Base-by-base conservation (phyloP, 2,113 vertebrate genomes). In the Megalops atlanticus region DNA sequence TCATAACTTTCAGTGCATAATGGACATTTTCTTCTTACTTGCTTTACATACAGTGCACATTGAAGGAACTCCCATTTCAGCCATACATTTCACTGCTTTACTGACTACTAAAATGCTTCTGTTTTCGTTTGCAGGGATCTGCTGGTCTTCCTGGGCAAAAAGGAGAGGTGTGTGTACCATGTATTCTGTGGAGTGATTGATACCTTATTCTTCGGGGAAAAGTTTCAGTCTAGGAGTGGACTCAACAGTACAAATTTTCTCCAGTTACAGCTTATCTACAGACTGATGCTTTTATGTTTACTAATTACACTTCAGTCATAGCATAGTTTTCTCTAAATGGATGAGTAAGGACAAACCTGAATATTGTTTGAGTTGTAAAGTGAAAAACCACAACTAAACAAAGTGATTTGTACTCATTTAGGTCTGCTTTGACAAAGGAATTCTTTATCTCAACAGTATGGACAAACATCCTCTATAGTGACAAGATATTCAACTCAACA, bases 141-240 rank as follows among this genome's bases (percentile, higher is more conserved):
- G 79, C 83, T 85, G 97, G 98, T 74, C 82, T 88, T 76, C 79
- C 45, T 18, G 98, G 98, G 87, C 83, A 85, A 74, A 96, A 82
- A 91, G 98, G 97, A 93, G 95, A 97, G 95, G 98, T 98, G 94
- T 68, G 94, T 91, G 73, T 31, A 31, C 3, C 52, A n/a, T 18
- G n/a, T 1, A 64, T 2, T 24, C 24, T 27, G 58, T 31, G n/a
- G 18, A 27, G n/a, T n/a, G 8, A n/a, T 31, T 31, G 58, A 31
- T n/a, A 31, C n/a, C 3, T 24, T 24, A 64, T 64, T 64, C 58
- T 64, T 31, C 24, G n/a, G 58, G 58, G 31, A 31, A 31, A 64
- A 31, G 24, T 64, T 64, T 64, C 31, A n/a, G 58, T 64, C 58
- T 31, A 31, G 58, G n/a, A 64, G 49, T 2, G 58, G 58, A 64